A percentile compares a stretch with the other conserved stretches of the same genome.
These are phyloP conservation scores for Cryptoblepharus egeriae DNA, from an alignment of 2,797 vertebrate genomes.

Conservation along the genomic window DNA sequence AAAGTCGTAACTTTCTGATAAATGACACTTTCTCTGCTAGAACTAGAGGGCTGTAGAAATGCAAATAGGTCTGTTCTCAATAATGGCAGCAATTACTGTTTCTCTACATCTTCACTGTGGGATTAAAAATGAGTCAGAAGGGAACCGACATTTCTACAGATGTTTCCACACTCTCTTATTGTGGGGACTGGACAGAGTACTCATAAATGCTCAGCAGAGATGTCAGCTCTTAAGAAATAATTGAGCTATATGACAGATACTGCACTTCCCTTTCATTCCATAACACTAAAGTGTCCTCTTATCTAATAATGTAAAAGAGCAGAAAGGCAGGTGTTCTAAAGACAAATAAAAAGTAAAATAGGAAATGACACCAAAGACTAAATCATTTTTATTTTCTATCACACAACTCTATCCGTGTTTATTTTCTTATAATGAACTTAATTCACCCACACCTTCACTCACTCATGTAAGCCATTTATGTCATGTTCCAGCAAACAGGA, in stretches of 20 bases:
- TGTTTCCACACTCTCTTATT: slow-evolving; percentile 44
- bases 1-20: slow-evolving; percentile 58
- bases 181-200: slow-evolving; percentile 42
- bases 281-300: neutral
- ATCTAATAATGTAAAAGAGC: slow-evolving; percentile 43
- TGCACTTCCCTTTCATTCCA: slow-evolving; percentile 44
- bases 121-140: slow-evolving; percentile 57
- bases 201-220: slow-evolving; percentile 44
- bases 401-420: neutral
- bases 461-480: neutral
- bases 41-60: slow-evolving; percentile 60
- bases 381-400: neutral
- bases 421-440: neutral
- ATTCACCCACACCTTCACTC: neutral
- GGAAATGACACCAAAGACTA: neutral
- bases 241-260: slow-evolving; percentile 46
- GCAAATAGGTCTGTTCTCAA: slow-evolving; percentile 60
- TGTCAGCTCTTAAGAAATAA: slow-evolving; percentile 33
- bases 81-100: slow-evolving; percentile 67
- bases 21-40: slow-evolving; percentile 52
- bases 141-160: slow-evolving; percentile 38
- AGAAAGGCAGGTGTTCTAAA: slow-evolving; percentile 34
- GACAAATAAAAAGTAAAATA: slow-evolving; percentile 13
- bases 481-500: neutral
- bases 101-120: slow-evolving; percentile 53